These are phyloP conservation scores for Corynorhinus townsendii DNA, from an alignment of 2,113 vertebrate genomes.

Conservation along the genomic window DNA sequence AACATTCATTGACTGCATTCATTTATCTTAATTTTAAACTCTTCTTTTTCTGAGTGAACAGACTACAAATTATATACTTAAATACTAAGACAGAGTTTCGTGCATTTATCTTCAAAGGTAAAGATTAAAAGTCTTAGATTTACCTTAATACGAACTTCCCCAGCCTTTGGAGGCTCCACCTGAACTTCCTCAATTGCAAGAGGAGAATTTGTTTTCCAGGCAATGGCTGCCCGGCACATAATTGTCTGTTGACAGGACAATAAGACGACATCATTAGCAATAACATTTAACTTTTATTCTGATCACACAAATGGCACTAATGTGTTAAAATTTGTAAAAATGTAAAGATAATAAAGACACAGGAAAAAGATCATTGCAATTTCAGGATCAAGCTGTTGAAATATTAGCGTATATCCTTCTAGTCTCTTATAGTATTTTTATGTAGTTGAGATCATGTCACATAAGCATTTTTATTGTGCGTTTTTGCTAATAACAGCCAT, in stretches of 20 bases:
- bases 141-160: conserved; percentile 62
- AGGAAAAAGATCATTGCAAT: neutral
- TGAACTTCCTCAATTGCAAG: conserved; percentile 58
- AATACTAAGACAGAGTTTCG: neutral
- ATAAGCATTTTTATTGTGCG: neutral
- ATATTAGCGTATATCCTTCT: neutral
- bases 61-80: neutral
- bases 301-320: neutral
- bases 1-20: neutral
- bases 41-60: neutral
- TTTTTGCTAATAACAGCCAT: neutral
- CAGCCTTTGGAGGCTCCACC: conserved; percentile 52
- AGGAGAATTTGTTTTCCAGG: conserved; percentile 24
- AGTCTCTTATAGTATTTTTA: too few species aligned
- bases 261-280: neutral
- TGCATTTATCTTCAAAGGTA: neutral
- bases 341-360: neutral
- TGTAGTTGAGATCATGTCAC: neutral
- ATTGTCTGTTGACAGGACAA: conserved; percentile 28
- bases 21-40: neutral
- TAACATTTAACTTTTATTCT: neutral
- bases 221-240: conserved; percentile 40
- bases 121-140: neutral
- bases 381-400: neutral
- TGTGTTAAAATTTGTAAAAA: neutral